phyloP scores from a whole-genome alignment of 2,113 vertebrate genomes.

The Aspidoscelis tigris region DNA sequence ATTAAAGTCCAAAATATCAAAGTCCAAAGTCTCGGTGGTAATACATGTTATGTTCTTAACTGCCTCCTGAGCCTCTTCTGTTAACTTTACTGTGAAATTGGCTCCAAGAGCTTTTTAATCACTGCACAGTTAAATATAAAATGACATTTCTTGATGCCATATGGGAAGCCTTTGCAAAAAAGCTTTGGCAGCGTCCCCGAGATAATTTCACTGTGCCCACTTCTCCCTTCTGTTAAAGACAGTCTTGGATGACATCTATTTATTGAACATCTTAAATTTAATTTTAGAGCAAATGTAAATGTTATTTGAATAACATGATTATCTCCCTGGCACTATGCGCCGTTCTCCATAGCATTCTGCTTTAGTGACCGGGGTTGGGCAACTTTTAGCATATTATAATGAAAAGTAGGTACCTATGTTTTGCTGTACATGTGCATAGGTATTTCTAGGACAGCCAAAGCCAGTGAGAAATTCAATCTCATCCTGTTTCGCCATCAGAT shows the following conservation, averaged over 20 bases:
- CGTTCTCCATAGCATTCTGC: not conserved
- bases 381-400: not conserved
- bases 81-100: conserved; percentile 35
- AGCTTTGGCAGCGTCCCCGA: conserved; percentile 46
- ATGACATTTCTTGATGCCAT: conserved; percentile 50
- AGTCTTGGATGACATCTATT: conserved; percentile 62
- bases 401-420: not conserved
- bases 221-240: conserved; percentile 53
- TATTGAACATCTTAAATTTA: conserved; percentile 69
- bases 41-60: not conserved
- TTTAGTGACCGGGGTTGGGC: not conserved
- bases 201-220: conserved; percentile 44
- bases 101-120: conserved; percentile 27
- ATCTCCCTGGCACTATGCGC: conserved; percentile 52
- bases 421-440: not conserved
- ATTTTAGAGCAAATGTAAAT: conserved; percentile 70
- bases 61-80: not conserved
- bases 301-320: conserved; percentile 68
- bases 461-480: not conserved
- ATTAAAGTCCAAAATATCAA: not conserved
- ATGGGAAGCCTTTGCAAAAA: conserved; percentile 50
- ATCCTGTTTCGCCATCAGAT: not conserved
- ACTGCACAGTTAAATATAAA: conserved; percentile 48
- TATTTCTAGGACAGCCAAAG: not conserved
- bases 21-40: not conserved